Conservation (phyloP, 2,888 invertebrate genomes). For the Spisula solida region DNA sequence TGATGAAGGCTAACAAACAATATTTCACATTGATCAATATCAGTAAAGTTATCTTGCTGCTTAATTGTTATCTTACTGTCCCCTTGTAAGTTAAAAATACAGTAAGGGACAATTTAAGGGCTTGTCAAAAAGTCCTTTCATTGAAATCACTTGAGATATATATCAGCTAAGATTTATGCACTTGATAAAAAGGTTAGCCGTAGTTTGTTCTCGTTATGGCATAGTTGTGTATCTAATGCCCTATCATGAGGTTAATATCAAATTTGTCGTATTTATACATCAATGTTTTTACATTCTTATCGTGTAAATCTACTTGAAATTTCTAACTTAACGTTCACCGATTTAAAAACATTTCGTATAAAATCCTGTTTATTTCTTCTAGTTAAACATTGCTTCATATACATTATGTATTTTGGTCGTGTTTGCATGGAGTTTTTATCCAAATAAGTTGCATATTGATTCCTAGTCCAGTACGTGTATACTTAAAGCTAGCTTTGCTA, state of each 20-base stretch:
- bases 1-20: not conserved
- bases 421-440: constrained; percentile 13
- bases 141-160: constrained; percentile 4
- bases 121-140: constrained; percentile 18
- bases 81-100: not conserved
- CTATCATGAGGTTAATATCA: constrained; percentile 7
- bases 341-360: not conserved
- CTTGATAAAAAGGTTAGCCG: not conserved
- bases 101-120: constrained; percentile 8
- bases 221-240: constrained; percentile 45
- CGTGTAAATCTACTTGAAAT: not conserved
- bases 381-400: not conserved
- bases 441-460: constrained; percentile 17
- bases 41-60: not conserved
- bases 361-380: not conserved
- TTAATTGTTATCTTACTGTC: not conserved
- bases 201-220: constrained; percentile 32
- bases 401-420: not conserved
- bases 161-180: not conserved
- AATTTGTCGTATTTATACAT: constrained; percentile 4
- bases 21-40: not conserved
- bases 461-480: not conserved
- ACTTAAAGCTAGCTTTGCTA: not conserved
- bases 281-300: not conserved
- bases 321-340: not conserved